Conservation (phyloP, 2,797 vertebrate species). For the Periparus ater region DNA sequence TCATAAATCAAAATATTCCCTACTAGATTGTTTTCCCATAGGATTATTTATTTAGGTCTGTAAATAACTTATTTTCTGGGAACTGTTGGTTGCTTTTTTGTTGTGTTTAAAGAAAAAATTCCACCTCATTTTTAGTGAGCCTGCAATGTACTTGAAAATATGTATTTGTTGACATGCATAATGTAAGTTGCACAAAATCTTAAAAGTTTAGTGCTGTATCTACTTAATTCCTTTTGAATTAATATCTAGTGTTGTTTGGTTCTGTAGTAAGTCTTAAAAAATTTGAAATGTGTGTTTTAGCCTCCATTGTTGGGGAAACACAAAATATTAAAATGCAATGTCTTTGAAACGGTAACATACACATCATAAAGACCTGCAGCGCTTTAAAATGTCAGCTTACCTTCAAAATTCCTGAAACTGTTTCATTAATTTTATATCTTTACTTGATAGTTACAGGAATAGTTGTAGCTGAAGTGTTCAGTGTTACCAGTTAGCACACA, state of each 20-base stretch:
- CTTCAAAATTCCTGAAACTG: not conserved
- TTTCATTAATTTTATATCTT: not conserved
- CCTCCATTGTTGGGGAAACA: not conserved
- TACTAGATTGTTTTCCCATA: not conserved
- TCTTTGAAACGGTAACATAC: not conserved
- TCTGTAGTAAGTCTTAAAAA: not conserved
- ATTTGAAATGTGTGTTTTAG: not conserved
- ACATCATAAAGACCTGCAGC: not conserved
- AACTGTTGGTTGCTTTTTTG: not conserved
- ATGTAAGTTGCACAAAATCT: not conserved
- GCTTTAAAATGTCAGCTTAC: not conserved
- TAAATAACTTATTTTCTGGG: not conserved
- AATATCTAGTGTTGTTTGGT: not conserved
- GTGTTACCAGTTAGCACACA: not conserved
- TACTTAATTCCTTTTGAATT: not conserved
- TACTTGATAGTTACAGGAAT: not conserved
- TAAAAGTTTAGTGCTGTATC: not conserved
- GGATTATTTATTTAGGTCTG: not conserved
- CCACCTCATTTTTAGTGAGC: not conserved
- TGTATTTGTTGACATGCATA: accelerated
- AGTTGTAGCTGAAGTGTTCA: not conserved
- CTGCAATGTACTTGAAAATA: not conserved
- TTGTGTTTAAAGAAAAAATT: not conserved
- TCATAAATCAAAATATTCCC: not conserved
- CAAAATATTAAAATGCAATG: not conserved